A percentile compares a stretch with the other conserved stretches of the same genome.
Conservation (phyloP, 2,797 vertebrate genomes). For the Otus scops region DNA sequence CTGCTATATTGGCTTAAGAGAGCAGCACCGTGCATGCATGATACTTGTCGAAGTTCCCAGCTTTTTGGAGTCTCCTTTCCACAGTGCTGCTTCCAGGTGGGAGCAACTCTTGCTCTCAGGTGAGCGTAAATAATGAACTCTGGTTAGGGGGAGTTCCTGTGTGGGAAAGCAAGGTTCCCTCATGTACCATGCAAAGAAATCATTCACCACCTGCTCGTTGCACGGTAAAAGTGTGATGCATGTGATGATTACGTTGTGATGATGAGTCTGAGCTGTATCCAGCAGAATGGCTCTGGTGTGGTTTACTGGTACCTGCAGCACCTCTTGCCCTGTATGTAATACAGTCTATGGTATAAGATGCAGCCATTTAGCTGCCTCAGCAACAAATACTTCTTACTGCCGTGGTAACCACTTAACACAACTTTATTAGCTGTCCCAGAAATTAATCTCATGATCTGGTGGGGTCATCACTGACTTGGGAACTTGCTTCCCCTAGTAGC, state of each 20-base stretch:
- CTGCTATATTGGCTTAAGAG: background rate
- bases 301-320: background rate
- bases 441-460: background rate
- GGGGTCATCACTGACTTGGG: background rate
- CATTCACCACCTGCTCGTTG: background rate
- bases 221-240: fast-evolving
- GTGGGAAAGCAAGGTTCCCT: background rate
- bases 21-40: background rate
- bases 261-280: background rate
- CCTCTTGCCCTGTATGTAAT: background rate
- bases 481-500: background rate
- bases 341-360: background rate
- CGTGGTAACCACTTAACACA: background rate
- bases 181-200: fast-evolving
- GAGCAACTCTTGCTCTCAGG: background rate
- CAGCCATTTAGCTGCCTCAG: background rate
- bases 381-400: background rate
- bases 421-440: background rate
- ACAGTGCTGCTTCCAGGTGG: background rate
- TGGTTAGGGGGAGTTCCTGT: background rate
- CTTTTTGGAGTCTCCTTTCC: background rate
- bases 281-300: background rate
- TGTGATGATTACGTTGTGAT: background rate
- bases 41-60: background rate
- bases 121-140: background rate